phyloP scores from a whole-genome alignment of 2,797 vertebrate genomes.

The Gobionotothen gibberifrons region DNA sequence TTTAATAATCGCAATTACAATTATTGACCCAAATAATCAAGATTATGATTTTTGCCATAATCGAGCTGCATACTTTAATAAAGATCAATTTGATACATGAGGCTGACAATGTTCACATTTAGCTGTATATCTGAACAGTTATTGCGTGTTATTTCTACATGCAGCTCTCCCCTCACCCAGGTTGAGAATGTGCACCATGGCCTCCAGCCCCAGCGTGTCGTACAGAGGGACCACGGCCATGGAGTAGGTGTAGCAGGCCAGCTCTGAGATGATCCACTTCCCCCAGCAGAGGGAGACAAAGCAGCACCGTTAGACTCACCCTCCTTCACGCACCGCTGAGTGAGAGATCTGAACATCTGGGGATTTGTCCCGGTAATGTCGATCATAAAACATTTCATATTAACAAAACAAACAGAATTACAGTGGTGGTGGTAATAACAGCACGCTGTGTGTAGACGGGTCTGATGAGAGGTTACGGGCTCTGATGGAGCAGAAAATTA shows the following conservation, averaged over 20 bases:
- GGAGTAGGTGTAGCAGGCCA: slow-evolving; percentile 87
- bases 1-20: too few species aligned
- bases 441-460: not conserved
- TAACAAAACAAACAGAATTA: slow-evolving; percentile 24
- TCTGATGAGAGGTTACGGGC: slow-evolving; percentile 29
- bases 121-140: not conserved
- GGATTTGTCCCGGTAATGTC: not conserved
- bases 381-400: slow-evolving; percentile 19
- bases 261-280: slow-evolving; percentile 85
- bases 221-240: slow-evolving; percentile 87
- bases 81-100: not conserved
- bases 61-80: too few species aligned
- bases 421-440: slow-evolving; percentile 2
- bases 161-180: slow-evolving; percentile 77
- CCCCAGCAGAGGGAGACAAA: slow-evolving; percentile 84
- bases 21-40: too few species aligned
- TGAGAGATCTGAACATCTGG: not conserved
- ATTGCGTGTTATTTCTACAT: too few species aligned
- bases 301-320: slow-evolving; percentile 36
- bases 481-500: slow-evolving; percentile 52
- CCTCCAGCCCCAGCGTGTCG: slow-evolving; percentile 84
- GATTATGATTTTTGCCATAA: too few species aligned
- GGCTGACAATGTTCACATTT: not conserved
- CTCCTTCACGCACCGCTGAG: not conserved
- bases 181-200: slow-evolving; percentile 86